A percentile compares a stretch with the other conserved stretches of the same genome.
phyloP scores from a whole-genome alignment of 1,140 invertebrate species.

The Zaprionus lachaisei region DNA sequence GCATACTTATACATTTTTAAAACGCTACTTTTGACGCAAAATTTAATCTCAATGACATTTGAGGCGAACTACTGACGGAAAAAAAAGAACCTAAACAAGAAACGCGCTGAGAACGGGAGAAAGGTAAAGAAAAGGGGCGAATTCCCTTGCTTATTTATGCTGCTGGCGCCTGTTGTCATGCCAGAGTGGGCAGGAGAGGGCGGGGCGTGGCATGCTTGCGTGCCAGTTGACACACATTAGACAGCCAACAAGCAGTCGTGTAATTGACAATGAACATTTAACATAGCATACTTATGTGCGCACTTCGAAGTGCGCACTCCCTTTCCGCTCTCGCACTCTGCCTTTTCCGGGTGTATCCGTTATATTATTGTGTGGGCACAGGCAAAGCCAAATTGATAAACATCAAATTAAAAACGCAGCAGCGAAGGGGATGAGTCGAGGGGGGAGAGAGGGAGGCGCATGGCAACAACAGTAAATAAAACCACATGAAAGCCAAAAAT shows the following conservation, averaged over 20 bases:
- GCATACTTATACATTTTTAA: slow-evolving; percentile 61
- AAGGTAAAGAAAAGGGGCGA: slow-evolving; percentile 8
- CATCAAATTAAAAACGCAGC: slow-evolving; percentile 75
- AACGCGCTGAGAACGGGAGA: background rate
- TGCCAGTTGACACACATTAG: slow-evolving; percentile 43
- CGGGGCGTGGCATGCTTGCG: slow-evolving; percentile 14
- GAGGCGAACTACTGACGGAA: slow-evolving; percentile 67
- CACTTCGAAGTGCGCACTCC: background rate
- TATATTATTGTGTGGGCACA: slow-evolving; percentile 3
- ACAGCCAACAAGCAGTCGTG: slow-evolving; percentile 59
- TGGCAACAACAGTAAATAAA: slow-evolving; percentile 60
- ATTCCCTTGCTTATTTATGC: slow-evolving; percentile 7
- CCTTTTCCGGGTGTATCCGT: background rate
- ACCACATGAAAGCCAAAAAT: slow-evolving; percentile 66
- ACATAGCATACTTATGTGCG: slow-evolving; percentile 51
- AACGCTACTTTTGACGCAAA: slow-evolving; percentile 81
- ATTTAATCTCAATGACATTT: slow-evolving; percentile 82
- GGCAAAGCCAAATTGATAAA: slow-evolving; percentile 59
- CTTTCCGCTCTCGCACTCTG: background rate
- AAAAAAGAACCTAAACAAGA: slow-evolving; percentile 29
- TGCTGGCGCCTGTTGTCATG: slow-evolving; percentile 15
- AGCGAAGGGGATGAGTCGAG: background rate
- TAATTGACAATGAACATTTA: slow-evolving; percentile 67
- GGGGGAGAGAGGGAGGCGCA: background rate
- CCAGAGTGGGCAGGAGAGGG: background rate